phyloP scores from a whole-genome alignment of 2,888 invertebrate species.

The Mesochorus sp. region DNA sequence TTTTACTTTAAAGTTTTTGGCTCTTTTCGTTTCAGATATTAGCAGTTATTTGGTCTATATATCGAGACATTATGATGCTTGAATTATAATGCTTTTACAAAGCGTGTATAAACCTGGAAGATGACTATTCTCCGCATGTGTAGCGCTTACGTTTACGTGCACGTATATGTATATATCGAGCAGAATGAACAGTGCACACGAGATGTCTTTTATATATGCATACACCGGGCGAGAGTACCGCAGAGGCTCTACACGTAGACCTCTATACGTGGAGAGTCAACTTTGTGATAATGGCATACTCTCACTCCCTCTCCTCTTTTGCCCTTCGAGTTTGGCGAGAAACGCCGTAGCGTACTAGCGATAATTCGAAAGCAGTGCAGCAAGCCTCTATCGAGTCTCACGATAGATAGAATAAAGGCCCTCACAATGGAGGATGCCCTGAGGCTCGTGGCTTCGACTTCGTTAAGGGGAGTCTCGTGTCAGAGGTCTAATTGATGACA shows the following conservation, averaged over 20 bases:
- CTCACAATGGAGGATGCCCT: constrained; percentile 40
- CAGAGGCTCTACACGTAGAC: constrained; percentile 26
- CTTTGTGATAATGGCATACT: constrained; percentile 60
- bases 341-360: constrained; percentile 47
- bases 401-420: constrained; percentile 49
- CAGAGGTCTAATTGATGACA: constrained; percentile 21
- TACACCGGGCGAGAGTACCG: constrained; percentile 13
- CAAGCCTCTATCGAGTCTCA: not conserved
- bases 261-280: constrained; percentile 16
- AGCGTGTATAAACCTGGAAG: constrained; percentile 10
- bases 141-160: constrained; percentile 36
- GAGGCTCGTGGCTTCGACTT: constrained; percentile 35
- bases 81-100: constrained; percentile 65
- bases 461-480: constrained; percentile 36
- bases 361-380: constrained; percentile 54
- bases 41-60: constrained; percentile 71
- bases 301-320: constrained; percentile 41
- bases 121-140: constrained; percentile 41
- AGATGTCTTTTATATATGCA: constrained; percentile 34
- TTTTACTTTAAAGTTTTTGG: not conserved
- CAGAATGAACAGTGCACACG: constrained; percentile 35
- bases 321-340: constrained; percentile 12
- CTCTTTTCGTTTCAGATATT: constrained; percentile 60
- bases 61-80: constrained; percentile 66
- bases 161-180: constrained; percentile 27